phyloP scores from a whole-genome alignment of 2,888 invertebrate genomes.

The Andrena dorsata region DNA sequence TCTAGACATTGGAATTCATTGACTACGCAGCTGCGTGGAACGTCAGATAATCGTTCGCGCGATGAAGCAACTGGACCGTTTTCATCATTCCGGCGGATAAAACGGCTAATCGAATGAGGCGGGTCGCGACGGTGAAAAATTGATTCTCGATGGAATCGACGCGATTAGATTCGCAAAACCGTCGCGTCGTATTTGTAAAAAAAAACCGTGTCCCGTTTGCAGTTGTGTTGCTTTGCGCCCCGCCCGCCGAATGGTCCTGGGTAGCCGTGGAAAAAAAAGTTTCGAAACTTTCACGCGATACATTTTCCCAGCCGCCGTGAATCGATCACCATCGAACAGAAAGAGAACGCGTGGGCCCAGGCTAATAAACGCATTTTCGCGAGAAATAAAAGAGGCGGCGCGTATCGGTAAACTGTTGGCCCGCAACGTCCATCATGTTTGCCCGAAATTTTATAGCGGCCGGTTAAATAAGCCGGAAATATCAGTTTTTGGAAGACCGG shows the following conservation, averaged over 20 bases:
- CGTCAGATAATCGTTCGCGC: not conserved
- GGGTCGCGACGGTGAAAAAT: not conserved
- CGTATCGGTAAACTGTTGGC: not conserved
- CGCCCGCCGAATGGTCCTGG: not conserved
- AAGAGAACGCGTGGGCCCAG: not conserved
- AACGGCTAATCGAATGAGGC: constrained; percentile 1
- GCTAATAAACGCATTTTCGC: constrained; percentile 16
- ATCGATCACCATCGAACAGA: constrained; percentile 16
- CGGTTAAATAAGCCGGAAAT: not conserved
- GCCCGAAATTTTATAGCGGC: not conserved
- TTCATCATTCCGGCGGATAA: constrained; percentile 3
- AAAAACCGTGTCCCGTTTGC: not conserved
- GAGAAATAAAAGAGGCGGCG: not conserved
- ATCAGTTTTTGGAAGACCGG: not conserved
- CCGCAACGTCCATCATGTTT: constrained; percentile 14
- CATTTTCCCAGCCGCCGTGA: not conserved
- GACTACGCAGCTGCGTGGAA: constrained; percentile 2
- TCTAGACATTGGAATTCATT: not conserved
- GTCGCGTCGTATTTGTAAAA: not conserved
- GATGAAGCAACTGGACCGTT: not conserved
- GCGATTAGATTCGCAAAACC: constrained; percentile 7
- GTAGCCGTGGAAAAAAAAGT: not conserved
- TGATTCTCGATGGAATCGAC: not conserved
- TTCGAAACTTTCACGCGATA: not conserved
- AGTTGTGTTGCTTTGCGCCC: not conserved